These are phyloP conservation scores for Epizoanthus scotinus DNA, from an alignment of 92 coral and sea anemone genomes.

Conservation along the genomic window DNA sequence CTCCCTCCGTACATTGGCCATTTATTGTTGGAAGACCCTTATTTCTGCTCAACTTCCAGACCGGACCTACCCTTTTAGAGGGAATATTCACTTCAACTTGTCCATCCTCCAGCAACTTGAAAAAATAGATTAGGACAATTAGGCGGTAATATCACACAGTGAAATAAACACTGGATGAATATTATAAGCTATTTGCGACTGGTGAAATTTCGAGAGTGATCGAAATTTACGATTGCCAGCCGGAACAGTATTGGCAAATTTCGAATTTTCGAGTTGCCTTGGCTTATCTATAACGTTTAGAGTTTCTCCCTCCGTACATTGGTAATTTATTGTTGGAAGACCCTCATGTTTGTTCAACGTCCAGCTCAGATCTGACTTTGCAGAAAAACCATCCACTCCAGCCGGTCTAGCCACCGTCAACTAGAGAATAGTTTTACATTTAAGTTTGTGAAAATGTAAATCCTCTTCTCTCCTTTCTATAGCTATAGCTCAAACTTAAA, in stretches of 20 bases:
- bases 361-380: too few relatives aligned
- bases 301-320: background rate
- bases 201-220: too few relatives aligned
- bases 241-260: too few relatives aligned
- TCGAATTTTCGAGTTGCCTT: too few relatives aligned
- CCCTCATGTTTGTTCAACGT: too few relatives aligned
- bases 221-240: too few relatives aligned
- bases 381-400: background rate
- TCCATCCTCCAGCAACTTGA: background rate
- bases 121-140: background rate
- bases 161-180: too few relatives aligned
- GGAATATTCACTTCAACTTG: background rate
- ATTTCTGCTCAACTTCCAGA: background rate
- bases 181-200: too few relatives aligned
- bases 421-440: background rate
- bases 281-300: background rate
- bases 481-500: background rate
- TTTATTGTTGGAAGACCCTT: background rate
- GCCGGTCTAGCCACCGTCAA: background rate
- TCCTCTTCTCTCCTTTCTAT: background rate
- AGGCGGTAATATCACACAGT: background rate
- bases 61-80: background rate
- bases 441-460: background rate
- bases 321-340: background rate
- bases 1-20: background rate